Base-by-base conservation (phyloP, 2,113 vertebrate species). In the Rhinogobius similis region DNA sequence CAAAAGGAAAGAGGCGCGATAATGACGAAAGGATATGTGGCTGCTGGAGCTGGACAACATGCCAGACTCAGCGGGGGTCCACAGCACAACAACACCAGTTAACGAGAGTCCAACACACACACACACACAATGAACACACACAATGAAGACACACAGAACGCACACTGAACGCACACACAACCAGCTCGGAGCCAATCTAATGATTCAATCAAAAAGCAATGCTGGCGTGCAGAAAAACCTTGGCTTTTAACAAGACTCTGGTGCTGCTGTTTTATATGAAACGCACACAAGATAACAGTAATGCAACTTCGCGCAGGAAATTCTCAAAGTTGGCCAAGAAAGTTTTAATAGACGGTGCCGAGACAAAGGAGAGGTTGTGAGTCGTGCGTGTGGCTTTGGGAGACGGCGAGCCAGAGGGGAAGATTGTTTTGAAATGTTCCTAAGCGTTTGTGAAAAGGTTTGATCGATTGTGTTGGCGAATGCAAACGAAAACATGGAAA, bases 41-140 rank as follows among this genome's bases (percentile, higher is more conserved):
- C 78, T 81, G 74, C 39, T 72, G 81, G 84, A 88, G 74, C 44
- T 73, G 82, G 86, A 88, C 75, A 70, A 73, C 79, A 72, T 76
- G 85, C 85, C 83, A 79, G 67, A 82, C 88, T 82, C 87, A 76
- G 83, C 67, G 2, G 82, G 88, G 81, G 85, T 72, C 83, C 67
- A 77, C 81, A 84, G 83, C 79, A 83, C 84, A 82, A 77, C 63
- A 56, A 75, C 63, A 58, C 82, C 70, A 77, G 85, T 77, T 84
- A 89, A 86, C 76, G 83, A 88, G 86, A 83, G 68, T 72, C 79
- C 65, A 82, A 72, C 79, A 56, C 65, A 64, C 65, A 67, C 56
- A 50, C 41, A 63, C 18, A 29, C 29, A 63, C 59, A 39, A n/a
- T n/a, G n/a, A 61, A 41, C 64, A 70, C 24, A 29, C 38, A 39